Evolutionary conservation across 2,888 invertebrate genomes (phyloP).

Genomic region (Melipona beecheii): DNA sequence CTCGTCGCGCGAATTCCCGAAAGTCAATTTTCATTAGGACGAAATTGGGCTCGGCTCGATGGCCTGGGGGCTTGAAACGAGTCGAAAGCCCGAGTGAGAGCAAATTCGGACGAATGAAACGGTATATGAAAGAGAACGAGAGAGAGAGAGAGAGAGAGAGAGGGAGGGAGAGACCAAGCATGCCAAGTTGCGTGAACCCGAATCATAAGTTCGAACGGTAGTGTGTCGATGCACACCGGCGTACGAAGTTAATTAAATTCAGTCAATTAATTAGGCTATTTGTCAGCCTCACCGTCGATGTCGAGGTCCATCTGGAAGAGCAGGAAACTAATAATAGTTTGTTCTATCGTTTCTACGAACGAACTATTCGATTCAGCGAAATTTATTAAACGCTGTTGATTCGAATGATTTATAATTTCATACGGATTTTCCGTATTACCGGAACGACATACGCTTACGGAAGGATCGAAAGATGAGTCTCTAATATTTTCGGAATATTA

Average conservation of each 20-base stretch:
- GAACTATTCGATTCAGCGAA: slow-evolving; percentile 17
- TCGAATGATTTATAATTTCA: neutral
- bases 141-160: slow-evolving; percentile 51
- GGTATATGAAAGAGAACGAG: slow-evolving; percentile 32
- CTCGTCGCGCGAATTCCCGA: slow-evolving; percentile 59
- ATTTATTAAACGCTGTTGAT: slow-evolving; percentile 9
- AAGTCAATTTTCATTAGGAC: slow-evolving; percentile 77
- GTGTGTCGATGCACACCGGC: slow-evolving; percentile 53
- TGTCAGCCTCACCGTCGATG: slow-evolving; percentile 70
- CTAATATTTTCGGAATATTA: neutral
- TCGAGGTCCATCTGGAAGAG: slow-evolving; percentile 32
- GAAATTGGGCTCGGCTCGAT: slow-evolving; percentile 69
- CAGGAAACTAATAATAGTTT: slow-evolving; percentile 44
- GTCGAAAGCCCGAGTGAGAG: slow-evolving; percentile 20
- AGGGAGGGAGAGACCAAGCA: slow-evolving; percentile 67
- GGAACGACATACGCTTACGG: rapidly evolving
- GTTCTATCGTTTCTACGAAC: slow-evolving; percentile 11
- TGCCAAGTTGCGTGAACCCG: slow-evolving; percentile 78
- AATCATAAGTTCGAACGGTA: slow-evolving; percentile 73
- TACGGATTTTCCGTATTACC: neutral
- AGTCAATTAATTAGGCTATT: slow-evolving; percentile 81
- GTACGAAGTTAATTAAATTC: slow-evolving; percentile 79
- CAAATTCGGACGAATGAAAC: slow-evolving; percentile 36
- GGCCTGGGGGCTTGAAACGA: slow-evolving; percentile 54
- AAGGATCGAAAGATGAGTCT: neutral